Conservation (phyloP, 2,888 invertebrate species). For the Chymomyza procnemis region DNA sequence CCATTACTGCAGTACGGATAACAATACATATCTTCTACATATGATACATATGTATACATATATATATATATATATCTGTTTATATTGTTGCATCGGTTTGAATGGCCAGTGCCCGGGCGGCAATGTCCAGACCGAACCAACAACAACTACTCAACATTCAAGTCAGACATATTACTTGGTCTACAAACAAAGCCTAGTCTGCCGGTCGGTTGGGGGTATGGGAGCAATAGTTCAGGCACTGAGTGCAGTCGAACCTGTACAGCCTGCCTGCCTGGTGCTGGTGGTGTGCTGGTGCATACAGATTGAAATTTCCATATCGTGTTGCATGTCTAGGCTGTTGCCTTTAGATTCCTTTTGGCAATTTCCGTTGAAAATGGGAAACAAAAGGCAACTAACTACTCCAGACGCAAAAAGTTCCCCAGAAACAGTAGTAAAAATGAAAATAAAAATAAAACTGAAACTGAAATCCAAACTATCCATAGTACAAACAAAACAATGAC, state of each 20-base stretch:
- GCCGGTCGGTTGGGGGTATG: not conserved
- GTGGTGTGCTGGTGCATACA: not conserved
- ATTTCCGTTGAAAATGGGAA: constrained; percentile 53
- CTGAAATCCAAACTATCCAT: not conserved
- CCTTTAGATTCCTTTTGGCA: constrained; percentile 38
- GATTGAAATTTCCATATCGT: constrained; percentile 48
- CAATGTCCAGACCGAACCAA: not conserved
- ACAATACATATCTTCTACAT: not conserved
- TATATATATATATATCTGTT: too few species aligned
- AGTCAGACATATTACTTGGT: not conserved
- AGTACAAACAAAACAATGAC: constrained; percentile 10
- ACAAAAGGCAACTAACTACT: constrained; percentile 30
- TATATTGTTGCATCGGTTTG: too few species aligned
- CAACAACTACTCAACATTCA: not conserved
- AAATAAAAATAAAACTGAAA: too few species aligned
- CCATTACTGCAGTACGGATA: not conserved
- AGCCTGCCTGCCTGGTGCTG: too few species aligned
- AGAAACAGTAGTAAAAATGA: not conserved
- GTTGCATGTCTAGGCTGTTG: constrained; percentile 29
- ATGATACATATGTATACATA: not conserved
- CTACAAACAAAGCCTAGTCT: not conserved
- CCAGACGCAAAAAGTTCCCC: not conserved
- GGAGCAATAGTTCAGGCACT: not conserved
- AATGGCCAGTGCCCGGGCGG: too few species aligned
- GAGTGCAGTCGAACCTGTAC: not conserved